phyloP scores from a whole-genome alignment of 2,888 invertebrate genomes.

The Polylopha cassiicola region DNA sequence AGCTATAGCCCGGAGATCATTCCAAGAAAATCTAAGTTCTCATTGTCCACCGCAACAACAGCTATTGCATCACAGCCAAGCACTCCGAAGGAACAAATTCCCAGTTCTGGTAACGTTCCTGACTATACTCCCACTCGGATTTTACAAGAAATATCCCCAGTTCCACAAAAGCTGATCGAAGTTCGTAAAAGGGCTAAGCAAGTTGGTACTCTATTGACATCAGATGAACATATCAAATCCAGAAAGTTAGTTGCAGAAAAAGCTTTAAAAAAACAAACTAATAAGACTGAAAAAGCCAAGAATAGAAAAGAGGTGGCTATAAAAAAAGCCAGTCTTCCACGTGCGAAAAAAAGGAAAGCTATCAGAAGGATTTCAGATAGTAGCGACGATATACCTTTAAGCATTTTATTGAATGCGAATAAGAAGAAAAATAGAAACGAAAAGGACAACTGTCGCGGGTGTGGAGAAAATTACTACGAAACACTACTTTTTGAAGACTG shows the following conservation, averaged over 20 bases:
- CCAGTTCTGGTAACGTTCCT: background rate
- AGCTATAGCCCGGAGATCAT: no score
- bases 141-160: constrained; percentile 20
- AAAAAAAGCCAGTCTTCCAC: background rate
- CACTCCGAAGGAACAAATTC: no score
- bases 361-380: constrained; percentile 7
- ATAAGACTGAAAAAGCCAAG: background rate
- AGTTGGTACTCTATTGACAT: constrained; percentile 21
- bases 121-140: constrained; percentile 19
- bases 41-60: no score
- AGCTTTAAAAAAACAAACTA: constrained; percentile 2
- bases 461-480: constrained; percentile 20
- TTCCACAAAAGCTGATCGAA: constrained; percentile 22
- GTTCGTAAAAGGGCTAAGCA: constrained; percentile 22
- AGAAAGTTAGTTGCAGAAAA: constrained; percentile 18
- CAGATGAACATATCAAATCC: constrained; percentile 16
- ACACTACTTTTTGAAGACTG: constrained; percentile 21
- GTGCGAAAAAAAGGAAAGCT: constrained; percentile 3
- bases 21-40: no score
- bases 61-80: no score
- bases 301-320: no score
- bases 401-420: constrained; percentile 1
- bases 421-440: constrained; percentile 3
- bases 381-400: constrained; percentile 4
- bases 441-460: constrained; percentile 15